A percentile compares a stretch with the other conserved stretches of the same genome.
These are phyloP conservation scores for Himantopus leucocephalus DNA, from an alignment of 2,113 vertebrate genomes.

Conservation along the genomic window DNA sequence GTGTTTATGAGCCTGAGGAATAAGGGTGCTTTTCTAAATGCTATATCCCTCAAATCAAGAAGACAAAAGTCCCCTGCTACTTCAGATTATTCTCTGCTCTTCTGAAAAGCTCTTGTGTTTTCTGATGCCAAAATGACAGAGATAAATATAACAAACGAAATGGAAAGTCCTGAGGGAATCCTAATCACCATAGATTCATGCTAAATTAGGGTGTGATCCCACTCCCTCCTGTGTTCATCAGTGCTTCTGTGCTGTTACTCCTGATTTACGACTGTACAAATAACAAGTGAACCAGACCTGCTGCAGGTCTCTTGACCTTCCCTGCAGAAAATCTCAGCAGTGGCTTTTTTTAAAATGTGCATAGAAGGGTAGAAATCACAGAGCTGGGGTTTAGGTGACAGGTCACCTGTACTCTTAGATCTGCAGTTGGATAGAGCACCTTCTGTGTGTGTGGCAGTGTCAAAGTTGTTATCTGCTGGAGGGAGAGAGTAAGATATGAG, in stretches of 20 bases:
- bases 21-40: neutral
- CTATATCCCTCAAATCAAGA: neutral
- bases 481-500: neutral
- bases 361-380: neutral
- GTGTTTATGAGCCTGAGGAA: neutral
- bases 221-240: neutral
- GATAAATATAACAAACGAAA: neutral
- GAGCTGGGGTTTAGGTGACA: neutral
- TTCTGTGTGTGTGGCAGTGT: neutral
- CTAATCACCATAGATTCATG: neutral
- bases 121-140: neutral
- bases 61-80: neutral
- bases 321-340: neutral
- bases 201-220: neutral
- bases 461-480: neutral
- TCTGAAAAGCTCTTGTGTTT: neutral
- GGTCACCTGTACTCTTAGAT: neutral
- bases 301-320: neutral
- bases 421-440: neutral
- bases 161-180: neutral
- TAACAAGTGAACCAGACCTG: neutral
- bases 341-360: neutral
- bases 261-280: neutral
- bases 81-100: neutral
- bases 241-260: rapidly evolving